Evolutionary conservation across 2,797 vertebrate genomes (phyloP), one percentile per base, ranked within the genome.

Genomic region (Acropternis orthonyx): DNA sequence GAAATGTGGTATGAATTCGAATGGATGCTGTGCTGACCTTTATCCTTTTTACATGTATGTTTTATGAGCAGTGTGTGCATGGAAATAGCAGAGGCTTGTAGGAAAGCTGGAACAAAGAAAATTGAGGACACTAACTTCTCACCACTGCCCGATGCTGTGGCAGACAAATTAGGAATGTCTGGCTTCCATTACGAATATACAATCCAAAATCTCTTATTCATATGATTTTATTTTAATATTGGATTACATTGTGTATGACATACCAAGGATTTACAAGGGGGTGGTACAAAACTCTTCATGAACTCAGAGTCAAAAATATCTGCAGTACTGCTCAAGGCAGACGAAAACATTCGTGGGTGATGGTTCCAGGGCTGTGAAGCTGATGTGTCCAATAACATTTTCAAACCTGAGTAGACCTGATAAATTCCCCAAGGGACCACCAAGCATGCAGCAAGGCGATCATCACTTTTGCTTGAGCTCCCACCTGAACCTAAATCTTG

Each of bases 241-340:
- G 80, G 52, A 75, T 96, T 93, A 90, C 56, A 21, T 24, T 63
- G 82, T 87, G 71, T 88, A 72, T 1, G 0, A 59, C 86, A 91
- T 95, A 94, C 87, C 92, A 88, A 65, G 66, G 56, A 79, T 94
- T 93, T 97, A 89, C 78, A 93, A 92, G 85, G 68, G 39, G 9
- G 85, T 92, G 87, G 92, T 91, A 83, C 90, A 96, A 94, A 96
- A 95, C 82, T 95, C 90, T 92, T 32, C 67, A 18, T 96, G 96
- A 95, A 96, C 88, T 94, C 79, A 28, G 62, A 59, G 41, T 80
- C 69, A 91, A 71, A 94, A 92, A 80, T 93, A 63, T 85, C 80
- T 87, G 62, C 76, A 86, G 65, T 27, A 21, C 77, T 76, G 55
- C 81, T 54, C 34, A 69, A 87, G 59, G 39, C 82, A 92, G 88